A percentile compares a stretch with the other conserved stretches of the same genome.
phyloP scores from a whole-genome alignment of 2,113 vertebrate species.

The Calypte anna region DNA sequence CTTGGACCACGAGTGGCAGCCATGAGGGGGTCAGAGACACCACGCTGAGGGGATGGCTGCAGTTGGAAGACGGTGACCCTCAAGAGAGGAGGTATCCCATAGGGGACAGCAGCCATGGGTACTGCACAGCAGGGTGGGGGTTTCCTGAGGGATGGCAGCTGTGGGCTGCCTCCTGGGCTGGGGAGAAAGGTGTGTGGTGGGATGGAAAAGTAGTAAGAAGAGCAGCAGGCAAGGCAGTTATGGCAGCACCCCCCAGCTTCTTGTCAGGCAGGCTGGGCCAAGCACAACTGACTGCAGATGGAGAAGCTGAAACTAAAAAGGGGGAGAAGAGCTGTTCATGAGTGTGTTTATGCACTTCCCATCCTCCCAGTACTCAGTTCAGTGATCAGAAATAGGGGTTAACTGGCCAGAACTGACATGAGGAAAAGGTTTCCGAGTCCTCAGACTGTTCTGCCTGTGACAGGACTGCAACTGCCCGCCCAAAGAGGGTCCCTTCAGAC shows the following conservation, averaged over 20 bases:
- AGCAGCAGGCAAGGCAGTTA: fast-evolving
- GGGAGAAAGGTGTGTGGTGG: neutral
- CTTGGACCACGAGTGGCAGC: neutral
- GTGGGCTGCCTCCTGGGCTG: neutral
- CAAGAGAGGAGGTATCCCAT: neutral
- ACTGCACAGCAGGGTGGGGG: neutral
- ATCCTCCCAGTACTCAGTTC: neutral
- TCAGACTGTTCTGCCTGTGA: neutral
- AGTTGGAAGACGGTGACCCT: neutral
- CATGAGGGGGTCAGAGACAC: fast-evolving
- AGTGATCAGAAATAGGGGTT: neutral
- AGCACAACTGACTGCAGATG: fast-evolving
- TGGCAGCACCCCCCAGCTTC: fast-evolving
- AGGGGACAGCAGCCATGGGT: fast-evolving
- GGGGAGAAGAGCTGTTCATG: neutral
- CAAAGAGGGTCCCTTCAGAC: neutral
- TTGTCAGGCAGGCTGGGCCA: fast-evolving
- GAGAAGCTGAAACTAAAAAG: neutral
- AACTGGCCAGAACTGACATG: neutral
- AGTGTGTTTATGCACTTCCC: neutral
- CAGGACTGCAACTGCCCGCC: neutral
- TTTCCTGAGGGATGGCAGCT: neutral
- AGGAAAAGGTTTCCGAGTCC: neutral
- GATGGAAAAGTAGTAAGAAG: neutral
- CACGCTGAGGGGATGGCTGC: fast-evolving